Evolutionary conservation across 35 echinoderm and acorn worm genomes (phyloP), one percentile per base, ranked within the genome.

Genomic region (Diadema setosum): DNA sequence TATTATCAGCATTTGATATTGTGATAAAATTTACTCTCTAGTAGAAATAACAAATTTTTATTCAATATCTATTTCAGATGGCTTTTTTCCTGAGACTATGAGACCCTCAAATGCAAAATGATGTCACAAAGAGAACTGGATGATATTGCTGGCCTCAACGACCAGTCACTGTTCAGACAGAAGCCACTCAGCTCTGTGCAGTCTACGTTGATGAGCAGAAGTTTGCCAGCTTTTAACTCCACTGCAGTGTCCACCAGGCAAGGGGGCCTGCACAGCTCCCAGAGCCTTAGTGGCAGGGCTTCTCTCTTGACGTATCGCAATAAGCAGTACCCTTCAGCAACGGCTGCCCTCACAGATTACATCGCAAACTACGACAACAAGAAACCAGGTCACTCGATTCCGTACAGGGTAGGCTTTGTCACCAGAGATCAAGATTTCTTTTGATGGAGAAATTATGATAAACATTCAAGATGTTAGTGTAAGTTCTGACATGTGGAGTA

Each of bases 281-380:
- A 92, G 58, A 92, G 90, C 41, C 73, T 92, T 0, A 86, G 46
- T 4, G 90, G 90, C 0, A 70, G 90, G 1, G n/a, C 90, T 30
- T 86, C 83, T 1, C 36, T 86, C 46, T 60, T 92, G 56, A 92
- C 90, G 6, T 92, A 92, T 46, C 43, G 36, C 34, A 88, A 84
- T 24, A 93, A 21, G 33, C 91, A 89, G 40, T 93, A 93, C 42
- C 85, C 86, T 2, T 89, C 91, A 9, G 91, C 91, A 0, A 46
- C 91, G 25, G 85, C 87, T 39, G 91, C 91, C 0, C 91, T 93
- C 1, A 23, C 63, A 5, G 91, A 87, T 23, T 93, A 93, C 65
- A 93, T 93, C 44, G 41, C 7, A 25, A 82, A 93, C 48, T 93
- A 84, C 45, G 91, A 93, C 23, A 76, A 58, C 31, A 37, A 50